Evolutionary conservation across 92 coral and sea anemone genomes (phyloP).

Genomic region (Heliopora coerulea): DNA sequence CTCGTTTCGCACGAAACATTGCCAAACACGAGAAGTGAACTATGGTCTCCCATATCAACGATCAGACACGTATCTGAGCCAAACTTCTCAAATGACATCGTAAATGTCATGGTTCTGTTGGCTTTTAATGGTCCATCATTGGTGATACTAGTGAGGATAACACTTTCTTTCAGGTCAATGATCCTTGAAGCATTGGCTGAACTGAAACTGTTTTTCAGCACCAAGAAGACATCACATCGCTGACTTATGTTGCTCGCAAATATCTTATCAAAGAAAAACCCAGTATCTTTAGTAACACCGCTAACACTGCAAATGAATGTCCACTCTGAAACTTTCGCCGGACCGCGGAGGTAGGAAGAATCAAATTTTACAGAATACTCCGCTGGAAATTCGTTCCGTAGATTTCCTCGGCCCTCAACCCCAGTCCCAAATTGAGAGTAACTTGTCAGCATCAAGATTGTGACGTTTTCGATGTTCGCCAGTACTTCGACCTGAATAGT

Average conservation of each 20-base stretch:
- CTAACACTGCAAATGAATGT: not conserved
- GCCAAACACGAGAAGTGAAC: constrained; percentile 55
- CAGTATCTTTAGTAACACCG: not conserved
- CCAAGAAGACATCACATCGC: not conserved
- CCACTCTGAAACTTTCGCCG: not conserved
- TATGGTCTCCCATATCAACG: constrained; percentile 59
- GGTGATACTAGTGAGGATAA: constrained; percentile 33
- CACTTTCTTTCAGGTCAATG: constrained; percentile 38
- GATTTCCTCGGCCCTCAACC: constrained; percentile 54
- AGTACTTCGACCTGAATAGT: constrained; percentile 49
- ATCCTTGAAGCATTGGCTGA: not conserved
- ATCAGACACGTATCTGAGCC: constrained; percentile 68
- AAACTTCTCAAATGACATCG: constrained; percentile 53
- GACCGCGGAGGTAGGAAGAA: not conserved
- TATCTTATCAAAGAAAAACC: not conserved
- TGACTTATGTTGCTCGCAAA: not conserved
- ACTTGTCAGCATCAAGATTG: constrained; percentile 44
- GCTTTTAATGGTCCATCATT: constrained; percentile 66
- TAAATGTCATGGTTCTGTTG: constrained; percentile 41
- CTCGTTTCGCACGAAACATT: constrained; percentile 35
- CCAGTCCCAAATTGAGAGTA: constrained; percentile 54
- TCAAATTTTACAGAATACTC: constrained; percentile 61
- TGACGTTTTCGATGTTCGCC: constrained; percentile 46
- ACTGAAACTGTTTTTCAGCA: not conserved
- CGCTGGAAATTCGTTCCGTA: constrained; percentile 52